Evolutionary conservation across 2,888 invertebrate genomes (phyloP).

Genomic region (Lordiphosa fenestrarum): DNA sequence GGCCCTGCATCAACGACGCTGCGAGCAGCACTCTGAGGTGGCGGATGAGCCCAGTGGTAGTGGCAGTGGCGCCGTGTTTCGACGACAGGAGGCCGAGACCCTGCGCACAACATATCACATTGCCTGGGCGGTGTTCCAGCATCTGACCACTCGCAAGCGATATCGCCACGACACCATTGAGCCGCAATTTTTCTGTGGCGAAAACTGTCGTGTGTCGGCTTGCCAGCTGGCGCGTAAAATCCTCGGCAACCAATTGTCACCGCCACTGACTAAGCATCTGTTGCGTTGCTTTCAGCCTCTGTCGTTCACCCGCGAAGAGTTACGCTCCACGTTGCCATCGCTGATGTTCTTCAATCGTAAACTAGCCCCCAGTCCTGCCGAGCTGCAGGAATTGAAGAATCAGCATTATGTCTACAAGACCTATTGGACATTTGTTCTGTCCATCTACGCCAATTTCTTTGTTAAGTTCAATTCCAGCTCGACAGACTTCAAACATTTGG

Average conservation of each 20-base stretch:
- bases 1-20: conserved; percentile 49
- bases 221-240: conserved; percentile 79
- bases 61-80: conserved; percentile 26
- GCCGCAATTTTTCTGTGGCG: conserved; percentile 76
- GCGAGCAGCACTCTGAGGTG: conserved; percentile 28
- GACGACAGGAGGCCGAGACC: conserved; percentile 55
- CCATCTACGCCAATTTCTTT: conserved; percentile 78
- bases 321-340: conserved; percentile 76
- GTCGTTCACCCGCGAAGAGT: conserved; percentile 76
- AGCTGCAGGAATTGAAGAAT: conserved; percentile 73
- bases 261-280: conserved; percentile 77
- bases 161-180: conserved; percentile 75
- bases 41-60: conserved; percentile 36
- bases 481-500: conserved; percentile 71
- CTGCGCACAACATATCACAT: conserved; percentile 77
- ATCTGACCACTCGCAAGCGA: conserved; percentile 76
- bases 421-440: conserved; percentile 79
- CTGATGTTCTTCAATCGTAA: conserved; percentile 79
- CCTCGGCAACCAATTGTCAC: conserved; percentile 78
- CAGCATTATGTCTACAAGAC: conserved; percentile 78
- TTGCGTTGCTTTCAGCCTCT: conserved; percentile 79
- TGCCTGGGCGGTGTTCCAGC: conserved; percentile 80
- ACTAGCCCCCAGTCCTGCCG: conserved; percentile 74
- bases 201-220: conserved; percentile 74
- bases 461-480: conserved; percentile 72